A percentile compares a stretch with the other conserved stretches of the same genome.
Evolutionary conservation across 2,888 invertebrate species (phyloP).

Genomic region (Lasioglossum calceatum): DNA sequence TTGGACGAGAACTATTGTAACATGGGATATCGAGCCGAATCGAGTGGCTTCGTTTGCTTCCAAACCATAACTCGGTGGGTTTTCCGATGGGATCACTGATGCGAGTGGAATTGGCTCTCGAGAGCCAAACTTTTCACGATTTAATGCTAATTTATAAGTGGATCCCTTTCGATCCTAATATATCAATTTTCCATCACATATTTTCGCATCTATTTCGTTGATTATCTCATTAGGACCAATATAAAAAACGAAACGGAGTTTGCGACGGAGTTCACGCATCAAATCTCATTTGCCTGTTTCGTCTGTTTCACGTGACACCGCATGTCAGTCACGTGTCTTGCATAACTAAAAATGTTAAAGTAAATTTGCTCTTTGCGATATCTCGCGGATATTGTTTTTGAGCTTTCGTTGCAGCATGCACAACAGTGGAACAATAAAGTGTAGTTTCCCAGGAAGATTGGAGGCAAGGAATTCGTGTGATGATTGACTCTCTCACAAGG

Average conservation of each 20-base stretch:
- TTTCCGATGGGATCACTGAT: background rate
- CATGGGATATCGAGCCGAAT: conserved; percentile 4
- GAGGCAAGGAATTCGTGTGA: background rate
- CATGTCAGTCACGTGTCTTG: background rate
- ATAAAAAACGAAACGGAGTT: too few species aligned
- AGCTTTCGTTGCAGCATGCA: background rate
- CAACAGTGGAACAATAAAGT: background rate
- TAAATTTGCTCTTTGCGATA: background rate
- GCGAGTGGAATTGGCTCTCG: background rate
- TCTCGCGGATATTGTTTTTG: background rate
- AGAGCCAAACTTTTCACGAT: background rate
- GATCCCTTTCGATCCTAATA: background rate
- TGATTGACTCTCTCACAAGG: conserved; percentile 78
- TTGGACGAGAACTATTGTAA: conserved; percentile 18
- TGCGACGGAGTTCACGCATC: too few species aligned
- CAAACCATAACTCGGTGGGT: background rate
- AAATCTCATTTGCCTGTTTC: background rate
- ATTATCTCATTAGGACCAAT: too few species aligned
- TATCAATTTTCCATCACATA: background rate
- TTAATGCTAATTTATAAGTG: background rate
- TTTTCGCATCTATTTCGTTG: too few species aligned
- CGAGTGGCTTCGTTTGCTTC: background rate
- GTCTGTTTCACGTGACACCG: background rate
- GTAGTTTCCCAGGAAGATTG: background rate
- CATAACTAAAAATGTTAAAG: background rate